Percentiles rank a stretch among this genome's conserved stretches.
Conservation (phyloP, 2,113 vertebrate species). For the Labrus mixtus region DNA sequence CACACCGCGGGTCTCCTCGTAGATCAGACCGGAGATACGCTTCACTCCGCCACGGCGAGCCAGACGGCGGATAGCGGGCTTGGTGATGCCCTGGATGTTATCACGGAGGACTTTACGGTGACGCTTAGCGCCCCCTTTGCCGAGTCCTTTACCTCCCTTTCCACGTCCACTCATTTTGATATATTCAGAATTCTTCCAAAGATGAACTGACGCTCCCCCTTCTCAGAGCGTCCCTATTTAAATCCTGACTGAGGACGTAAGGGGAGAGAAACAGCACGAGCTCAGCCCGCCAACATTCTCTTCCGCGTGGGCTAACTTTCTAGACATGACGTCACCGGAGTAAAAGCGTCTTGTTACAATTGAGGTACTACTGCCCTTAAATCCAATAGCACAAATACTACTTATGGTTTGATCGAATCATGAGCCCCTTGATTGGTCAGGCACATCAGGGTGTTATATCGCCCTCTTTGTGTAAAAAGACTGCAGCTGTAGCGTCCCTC, state of each 20-base stretch:
- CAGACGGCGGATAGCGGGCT: constrained; percentile 48
- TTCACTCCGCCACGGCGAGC: constrained; percentile 47
- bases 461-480: no score
- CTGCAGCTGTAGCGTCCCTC: no score
- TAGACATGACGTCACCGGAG: neutral
- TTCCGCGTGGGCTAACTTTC: no score
- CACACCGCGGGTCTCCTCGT: constrained; percentile 51
- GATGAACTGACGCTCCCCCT: rapidly evolving
- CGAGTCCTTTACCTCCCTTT: constrained; percentile 34
- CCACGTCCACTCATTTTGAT: constrained; percentile 26
- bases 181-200: rapidly evolving
- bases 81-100: constrained; percentile 61
- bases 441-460: no score
- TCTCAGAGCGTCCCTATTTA: neutral
- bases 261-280: neutral
- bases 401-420: no score
- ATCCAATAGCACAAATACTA: no score
- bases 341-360: no score
- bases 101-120: constrained; percentile 60
- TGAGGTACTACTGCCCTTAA: no score
- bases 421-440: no score
- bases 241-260: neutral
- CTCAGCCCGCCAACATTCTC: neutral
- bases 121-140: constrained; percentile 50
- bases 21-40: constrained; percentile 50